Conservation (phyloP, 2,888 invertebrate genomes). For the Venusia cambrica region DNA sequence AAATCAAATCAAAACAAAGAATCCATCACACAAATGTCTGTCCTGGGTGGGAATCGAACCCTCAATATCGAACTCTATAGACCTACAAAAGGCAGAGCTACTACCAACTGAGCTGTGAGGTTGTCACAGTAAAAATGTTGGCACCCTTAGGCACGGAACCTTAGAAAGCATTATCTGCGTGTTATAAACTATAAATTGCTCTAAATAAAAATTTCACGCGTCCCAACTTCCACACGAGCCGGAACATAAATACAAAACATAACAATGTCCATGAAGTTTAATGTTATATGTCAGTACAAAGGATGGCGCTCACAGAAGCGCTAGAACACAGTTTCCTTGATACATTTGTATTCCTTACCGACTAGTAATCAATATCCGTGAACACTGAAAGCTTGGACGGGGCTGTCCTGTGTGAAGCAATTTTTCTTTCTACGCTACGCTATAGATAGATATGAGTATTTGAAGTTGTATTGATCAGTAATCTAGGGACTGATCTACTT, state of each 20-base stretch:
- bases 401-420: slow-evolving; percentile 51
- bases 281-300: slow-evolving; percentile 66
- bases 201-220: slow-evolving; percentile 24
- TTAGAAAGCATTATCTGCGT: too few relatives aligned
- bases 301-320: slow-evolving; percentile 55
- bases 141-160: too few relatives aligned
- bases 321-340: slow-evolving; percentile 62
- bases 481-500: too few relatives aligned
- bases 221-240: slow-evolving; percentile 23
- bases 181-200: slow-evolving; percentile 20
- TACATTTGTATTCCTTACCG: slow-evolving; percentile 78
- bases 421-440: slow-evolving; percentile 45
- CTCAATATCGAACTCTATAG: too few relatives aligned
- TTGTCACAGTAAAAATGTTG: too few relatives aligned
- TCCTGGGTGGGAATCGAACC: too few relatives aligned
- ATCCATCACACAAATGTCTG: too few relatives aligned
- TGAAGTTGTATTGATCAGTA: background rate
- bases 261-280: slow-evolving; percentile 61
- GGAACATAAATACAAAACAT: slow-evolving; percentile 39
- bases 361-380: slow-evolving; percentile 76
- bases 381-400: slow-evolving; percentile 55
- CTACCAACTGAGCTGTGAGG: too few relatives aligned
- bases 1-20: too few relatives aligned
- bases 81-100: too few relatives aligned
- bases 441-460: slow-evolving; percentile 6